Percentiles rank a stretch among this genome's conserved stretches.
Conservation (phyloP, 2,113 vertebrate species). For the Rhadina sibilatrix region DNA sequence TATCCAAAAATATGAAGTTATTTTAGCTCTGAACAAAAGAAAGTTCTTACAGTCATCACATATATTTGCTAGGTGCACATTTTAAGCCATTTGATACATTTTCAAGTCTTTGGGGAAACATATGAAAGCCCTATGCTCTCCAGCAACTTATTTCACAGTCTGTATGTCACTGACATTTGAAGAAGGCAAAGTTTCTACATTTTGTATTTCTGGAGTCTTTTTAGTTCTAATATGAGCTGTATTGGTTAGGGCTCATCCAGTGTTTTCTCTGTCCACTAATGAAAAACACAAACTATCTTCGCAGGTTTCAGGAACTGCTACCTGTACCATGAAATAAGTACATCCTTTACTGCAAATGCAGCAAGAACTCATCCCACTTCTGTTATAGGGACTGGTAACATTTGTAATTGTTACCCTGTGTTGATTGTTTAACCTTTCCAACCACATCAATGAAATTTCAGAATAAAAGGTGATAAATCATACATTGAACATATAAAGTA, state of each 20-base stretch:
- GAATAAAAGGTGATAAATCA: neutral
- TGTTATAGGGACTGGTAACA: neutral
- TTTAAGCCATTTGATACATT: neutral
- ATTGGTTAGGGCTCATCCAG: neutral
- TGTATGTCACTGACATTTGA: neutral
- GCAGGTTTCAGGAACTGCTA: neutral
- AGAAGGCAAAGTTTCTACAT: neutral
- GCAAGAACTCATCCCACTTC: neutral
- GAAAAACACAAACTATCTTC: neutral
- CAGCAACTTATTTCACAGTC: neutral
- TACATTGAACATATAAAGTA: neutral
- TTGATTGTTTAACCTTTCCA: neutral
- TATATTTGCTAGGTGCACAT: neutral
- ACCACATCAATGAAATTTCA: neutral
- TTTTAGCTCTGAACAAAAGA: neutral
- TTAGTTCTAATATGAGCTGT: neutral
- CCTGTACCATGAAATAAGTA: neutral
- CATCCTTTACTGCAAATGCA: neutral
- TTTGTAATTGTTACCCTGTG: neutral
- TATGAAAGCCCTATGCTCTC: accelerated
- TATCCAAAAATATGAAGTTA: neutral
- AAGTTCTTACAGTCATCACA: neutral
- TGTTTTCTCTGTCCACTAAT: neutral
- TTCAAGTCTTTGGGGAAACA: neutral
- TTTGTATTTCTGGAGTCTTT: neutral